Conservation (phyloP, 2,113 vertebrate genomes). For the Oxygymnocypris stewartii region DNA sequence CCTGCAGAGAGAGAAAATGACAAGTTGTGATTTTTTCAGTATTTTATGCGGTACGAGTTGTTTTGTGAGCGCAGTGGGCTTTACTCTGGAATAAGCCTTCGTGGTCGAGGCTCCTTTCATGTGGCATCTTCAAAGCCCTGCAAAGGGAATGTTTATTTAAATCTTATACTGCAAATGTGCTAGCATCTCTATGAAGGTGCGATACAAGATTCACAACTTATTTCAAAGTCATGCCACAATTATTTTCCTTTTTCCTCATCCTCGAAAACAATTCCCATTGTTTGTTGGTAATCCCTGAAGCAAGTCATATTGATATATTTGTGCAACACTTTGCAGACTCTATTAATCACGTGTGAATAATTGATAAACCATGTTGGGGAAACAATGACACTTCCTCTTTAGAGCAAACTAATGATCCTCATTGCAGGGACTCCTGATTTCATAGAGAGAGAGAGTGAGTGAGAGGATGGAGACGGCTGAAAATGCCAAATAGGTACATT, state of each 20-base stretch:
- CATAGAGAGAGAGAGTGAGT: constrained; percentile 15
- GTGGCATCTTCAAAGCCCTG: constrained; percentile 40
- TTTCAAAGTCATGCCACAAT: constrained; percentile 36
- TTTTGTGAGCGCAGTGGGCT: constrained; percentile 7
- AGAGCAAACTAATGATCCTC: constrained; percentile 52
- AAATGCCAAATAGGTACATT: not conserved
- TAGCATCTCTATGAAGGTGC: not conserved
- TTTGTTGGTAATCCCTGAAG: constrained; percentile 36
- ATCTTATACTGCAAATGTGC: constrained; percentile 10
- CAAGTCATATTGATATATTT: constrained; percentile 47
- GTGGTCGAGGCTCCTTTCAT: constrained; percentile 8
- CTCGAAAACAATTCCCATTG: constrained; percentile 33
- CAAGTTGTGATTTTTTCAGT: constrained; percentile 5
- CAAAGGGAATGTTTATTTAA: constrained; percentile 40
- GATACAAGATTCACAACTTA: constrained; percentile 11
- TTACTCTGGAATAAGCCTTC: constrained; percentile 10
- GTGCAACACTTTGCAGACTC: constrained; percentile 40
- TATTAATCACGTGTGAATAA: constrained; percentile 61
- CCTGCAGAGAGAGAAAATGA: constrained; percentile 28
- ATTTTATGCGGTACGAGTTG: not conserved
- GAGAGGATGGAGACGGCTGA: not conserved
- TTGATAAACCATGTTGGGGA: constrained; percentile 55
- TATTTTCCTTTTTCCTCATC: constrained; percentile 22
- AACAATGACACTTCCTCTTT: constrained; percentile 55
- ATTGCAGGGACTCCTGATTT: constrained; percentile 41